Evolutionary conservation across 2,797 vertebrate genomes (phyloP).

Genomic region (Scolopax bukidnonensis): DNA sequence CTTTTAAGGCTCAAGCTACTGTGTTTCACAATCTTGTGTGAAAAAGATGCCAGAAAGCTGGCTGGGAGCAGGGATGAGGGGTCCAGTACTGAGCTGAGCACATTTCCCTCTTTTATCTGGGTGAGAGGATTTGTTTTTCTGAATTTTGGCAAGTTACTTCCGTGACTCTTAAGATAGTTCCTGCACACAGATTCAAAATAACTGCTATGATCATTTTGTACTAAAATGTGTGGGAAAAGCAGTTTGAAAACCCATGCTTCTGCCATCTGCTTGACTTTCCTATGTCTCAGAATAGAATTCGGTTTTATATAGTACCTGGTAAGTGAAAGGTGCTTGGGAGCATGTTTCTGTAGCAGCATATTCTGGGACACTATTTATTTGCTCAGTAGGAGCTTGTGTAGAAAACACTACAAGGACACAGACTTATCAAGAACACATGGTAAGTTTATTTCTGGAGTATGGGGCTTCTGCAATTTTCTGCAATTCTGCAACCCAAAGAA

Average conservation of each 20-base stretch:
- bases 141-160: background rate
- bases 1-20: background rate
- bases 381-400: background rate
- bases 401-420: background rate
- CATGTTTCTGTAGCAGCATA: background rate
- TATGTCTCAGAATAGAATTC: background rate
- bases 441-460: background rate
- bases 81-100: background rate
- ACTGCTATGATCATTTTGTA: background rate
- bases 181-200: slow-evolving; percentile 1
- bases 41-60: background rate
- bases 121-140: slow-evolving; percentile 2
- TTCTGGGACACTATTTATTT: background rate
- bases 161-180: background rate
- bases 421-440: background rate
- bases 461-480: background rate
- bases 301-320: background rate
- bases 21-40: background rate
- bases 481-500: no score
- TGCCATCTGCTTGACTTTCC: background rate
- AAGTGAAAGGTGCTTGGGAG: background rate
- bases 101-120: background rate
- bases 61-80: background rate
- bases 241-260: background rate
- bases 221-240: background rate